Evolutionary conservation across 2,888 invertebrate species (phyloP).

Genomic region (Campoplex capitator): DNA sequence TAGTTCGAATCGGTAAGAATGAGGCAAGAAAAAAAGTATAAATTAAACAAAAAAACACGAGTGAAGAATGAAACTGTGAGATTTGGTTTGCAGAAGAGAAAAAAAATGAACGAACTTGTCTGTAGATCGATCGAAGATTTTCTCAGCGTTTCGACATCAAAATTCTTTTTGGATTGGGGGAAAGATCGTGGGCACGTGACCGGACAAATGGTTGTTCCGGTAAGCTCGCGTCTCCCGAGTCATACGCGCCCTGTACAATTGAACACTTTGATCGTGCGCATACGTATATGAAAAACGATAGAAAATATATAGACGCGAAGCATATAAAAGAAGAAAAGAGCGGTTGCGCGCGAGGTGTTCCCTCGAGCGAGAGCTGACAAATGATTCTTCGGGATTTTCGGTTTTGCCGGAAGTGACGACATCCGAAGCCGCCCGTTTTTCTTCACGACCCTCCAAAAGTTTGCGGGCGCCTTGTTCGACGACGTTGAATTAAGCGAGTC

Average conservation of each 20-base stretch:
- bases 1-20: neutral
- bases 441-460: slow-evolving; percentile 32
- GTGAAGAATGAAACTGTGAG: neutral
- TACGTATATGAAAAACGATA: neutral
- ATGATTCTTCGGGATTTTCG: slow-evolving; percentile 80
- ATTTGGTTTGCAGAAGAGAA: neutral
- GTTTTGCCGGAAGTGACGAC: slow-evolving; percentile 79
- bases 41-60: neutral
- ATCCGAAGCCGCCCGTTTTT: slow-evolving; percentile 66
- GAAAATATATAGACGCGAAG: neutral
- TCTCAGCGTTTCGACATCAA: neutral
- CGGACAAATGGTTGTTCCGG: slow-evolving; percentile 69
- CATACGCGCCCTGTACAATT: neutral
- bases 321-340: slow-evolving; percentile 61
- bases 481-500: slow-evolving; percentile 34
- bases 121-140: neutral
- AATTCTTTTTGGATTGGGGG: neutral
- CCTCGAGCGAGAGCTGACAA: slow-evolving; percentile 75
- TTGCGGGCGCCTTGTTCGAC: neutral
- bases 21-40: neutral
- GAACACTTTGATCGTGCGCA: neutral
- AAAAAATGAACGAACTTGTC: too few relatives aligned
- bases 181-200: slow-evolving; percentile 59
- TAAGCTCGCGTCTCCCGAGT: slow-evolving; percentile 20
- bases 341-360: slow-evolving; percentile 42